Evolutionary conservation across 2,113 vertebrate genomes (phyloP), one percentile per base, ranked within the genome.

Genomic region (Sigmodon hispidus): DNA sequence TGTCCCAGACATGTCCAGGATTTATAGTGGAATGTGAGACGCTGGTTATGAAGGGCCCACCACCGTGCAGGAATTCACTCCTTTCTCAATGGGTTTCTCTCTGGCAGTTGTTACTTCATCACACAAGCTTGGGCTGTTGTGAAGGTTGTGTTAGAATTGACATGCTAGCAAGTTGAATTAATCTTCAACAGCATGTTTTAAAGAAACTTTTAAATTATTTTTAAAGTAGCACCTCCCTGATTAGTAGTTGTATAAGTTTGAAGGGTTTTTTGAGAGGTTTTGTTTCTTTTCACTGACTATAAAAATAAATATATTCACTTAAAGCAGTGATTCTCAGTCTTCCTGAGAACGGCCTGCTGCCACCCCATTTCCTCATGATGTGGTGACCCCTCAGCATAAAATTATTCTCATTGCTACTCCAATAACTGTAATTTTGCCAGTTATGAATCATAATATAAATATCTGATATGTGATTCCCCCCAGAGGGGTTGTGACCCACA

Each of bases 241-340:
- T 92, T 90, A 72, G 93, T 89, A 67, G 48, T 67, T 94, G 89
- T 85, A 81, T 69, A 40, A 72, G 17, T 83, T 93, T 89, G 29
- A n/a, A 88, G 21, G 48, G 65, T 96, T 95, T 84, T 83, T 83
- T n/a, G n/a, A n/a, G 36, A 77, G 90, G 19, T 79, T 65, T 65
- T 57, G 10, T 57, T 57, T 65, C 15, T 94, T 67, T 92, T 92
- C 48, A 52, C 40, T 52, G 69, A 48, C 52, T 72, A 2, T 69
- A 70, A 96, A 84, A 34, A 90, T 76, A 94, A 43, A 80, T 40
- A 87, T 69, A n/a, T n/a, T 34, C 19, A 85, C 40, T 80, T 75
- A 84, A 11, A 43, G 7, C 19, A 70, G 7, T 70, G 36, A 17
- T 21, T 21, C 69, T 70, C 69, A 70, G 69, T n/a, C 69, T 70